phyloP scores from a whole-genome alignment of 2,888 invertebrate species.

The Coenonympha glycerion region DNA sequence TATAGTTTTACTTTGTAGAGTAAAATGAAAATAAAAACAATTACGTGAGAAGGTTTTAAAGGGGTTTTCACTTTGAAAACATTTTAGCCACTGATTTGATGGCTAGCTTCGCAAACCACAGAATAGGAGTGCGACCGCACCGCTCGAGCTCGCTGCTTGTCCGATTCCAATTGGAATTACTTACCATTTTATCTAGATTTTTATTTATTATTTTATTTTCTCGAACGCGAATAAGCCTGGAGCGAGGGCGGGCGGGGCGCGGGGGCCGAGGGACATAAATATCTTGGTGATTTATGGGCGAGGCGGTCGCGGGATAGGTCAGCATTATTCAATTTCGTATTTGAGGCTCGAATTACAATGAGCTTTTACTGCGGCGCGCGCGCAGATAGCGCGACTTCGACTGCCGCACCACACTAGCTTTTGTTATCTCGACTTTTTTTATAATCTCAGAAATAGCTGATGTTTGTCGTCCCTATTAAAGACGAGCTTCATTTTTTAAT shows the following conservation, averaged over 20 bases:
- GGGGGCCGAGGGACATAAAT: slow-evolving; percentile 71
- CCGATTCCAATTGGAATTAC: slow-evolving; percentile 70
- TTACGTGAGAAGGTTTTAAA: slow-evolving; percentile 15
- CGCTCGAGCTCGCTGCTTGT: slow-evolving; percentile 45
- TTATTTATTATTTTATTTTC: slow-evolving; percentile 74
- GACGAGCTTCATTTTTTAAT: slow-evolving; percentile 9
- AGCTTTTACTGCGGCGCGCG: slow-evolving; percentile 69
- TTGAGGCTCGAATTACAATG: slow-evolving; percentile 74
- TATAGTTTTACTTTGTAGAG: slow-evolving; percentile 12
- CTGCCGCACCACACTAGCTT: slow-evolving; percentile 43
- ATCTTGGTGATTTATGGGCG: slow-evolving; percentile 74
- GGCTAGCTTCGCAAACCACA: slow-evolving; percentile 55
- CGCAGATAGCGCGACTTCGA: slow-evolving; percentile 61
- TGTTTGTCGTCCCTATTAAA: slow-evolving; percentile 37
- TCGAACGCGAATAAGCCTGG: slow-evolving; percentile 59
- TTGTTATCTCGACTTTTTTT: slow-evolving; percentile 55
- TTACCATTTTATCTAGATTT: slow-evolving; percentile 71
- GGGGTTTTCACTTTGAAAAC: slow-evolving; percentile 41
- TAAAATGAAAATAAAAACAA: slow-evolving; percentile 6
- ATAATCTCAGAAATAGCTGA: slow-evolving; percentile 46
- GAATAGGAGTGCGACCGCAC: slow-evolving; percentile 59
- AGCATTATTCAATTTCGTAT: slow-evolving; percentile 77
- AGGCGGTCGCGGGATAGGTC: slow-evolving; percentile 76
- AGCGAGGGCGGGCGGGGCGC: slow-evolving; percentile 44
- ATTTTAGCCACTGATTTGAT: slow-evolving; percentile 38